phyloP scores from a whole-genome alignment of 2,888 invertebrate genomes.

The Quadroppia sp. region DNA sequence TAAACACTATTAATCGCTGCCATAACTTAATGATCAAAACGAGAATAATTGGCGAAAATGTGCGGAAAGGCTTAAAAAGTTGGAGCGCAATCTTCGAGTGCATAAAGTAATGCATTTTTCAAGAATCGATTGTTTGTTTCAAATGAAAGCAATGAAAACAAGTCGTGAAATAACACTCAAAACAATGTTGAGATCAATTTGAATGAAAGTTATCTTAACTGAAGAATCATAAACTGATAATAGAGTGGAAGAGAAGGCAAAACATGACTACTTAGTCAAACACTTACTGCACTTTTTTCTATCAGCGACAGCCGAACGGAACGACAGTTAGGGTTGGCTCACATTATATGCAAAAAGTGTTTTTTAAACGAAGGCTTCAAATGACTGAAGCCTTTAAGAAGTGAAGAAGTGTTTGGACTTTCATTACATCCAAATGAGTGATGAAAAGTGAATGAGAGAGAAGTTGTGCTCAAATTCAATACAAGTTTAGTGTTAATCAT shows the following conservation, averaged over 20 bases:
- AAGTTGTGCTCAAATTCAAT: no score
- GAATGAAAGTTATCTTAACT: conserved; percentile 1
- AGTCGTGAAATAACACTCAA: not conserved
- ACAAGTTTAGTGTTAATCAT: conserved; percentile 27
- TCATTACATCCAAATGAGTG: conserved; percentile 18
- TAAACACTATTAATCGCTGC: not conserved
- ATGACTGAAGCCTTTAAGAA: not conserved
- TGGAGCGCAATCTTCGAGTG: not conserved
- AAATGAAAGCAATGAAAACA: not conserved
- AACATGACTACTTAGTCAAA: not conserved
- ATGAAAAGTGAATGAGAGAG: conserved; percentile 29
- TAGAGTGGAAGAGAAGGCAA: not conserved
- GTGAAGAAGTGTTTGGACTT: not conserved
- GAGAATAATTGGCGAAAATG: not conserved
- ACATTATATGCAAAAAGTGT: conserved; percentile 1
- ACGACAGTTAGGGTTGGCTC: not conserved
- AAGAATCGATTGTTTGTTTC: not conserved
- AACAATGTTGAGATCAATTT: not conserved
- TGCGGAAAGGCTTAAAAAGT: not conserved
- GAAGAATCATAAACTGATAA: not conserved
- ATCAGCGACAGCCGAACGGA: not conserved
- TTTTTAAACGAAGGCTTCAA: not conserved
- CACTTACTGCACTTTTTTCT: not conserved
- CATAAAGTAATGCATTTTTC: not conserved
- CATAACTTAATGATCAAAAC: not conserved